A percentile compares a stretch with the other conserved stretches of the same genome.
Conservation (phyloP, 1,140 invertebrate species). For the Trachelipus rathkii region DNA sequence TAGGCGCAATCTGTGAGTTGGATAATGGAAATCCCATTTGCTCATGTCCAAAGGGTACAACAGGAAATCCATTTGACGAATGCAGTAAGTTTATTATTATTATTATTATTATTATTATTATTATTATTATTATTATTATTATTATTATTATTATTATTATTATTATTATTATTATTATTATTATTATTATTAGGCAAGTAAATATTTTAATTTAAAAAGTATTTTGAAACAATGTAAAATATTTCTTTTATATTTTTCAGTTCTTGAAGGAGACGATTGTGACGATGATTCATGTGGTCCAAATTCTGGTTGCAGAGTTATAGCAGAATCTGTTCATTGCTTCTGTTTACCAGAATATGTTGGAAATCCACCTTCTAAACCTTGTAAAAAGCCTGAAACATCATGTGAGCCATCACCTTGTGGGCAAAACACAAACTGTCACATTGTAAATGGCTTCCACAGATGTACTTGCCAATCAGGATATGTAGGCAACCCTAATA, state of each 20-base stretch:
- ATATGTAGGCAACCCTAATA: constrained; percentile 79
- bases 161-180: too few relatives aligned
- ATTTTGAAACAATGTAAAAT: background rate
- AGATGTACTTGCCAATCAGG: constrained; percentile 80
- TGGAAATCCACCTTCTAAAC: constrained; percentile 69
- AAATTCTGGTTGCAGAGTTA: constrained; percentile 49
- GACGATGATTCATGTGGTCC: constrained; percentile 76
- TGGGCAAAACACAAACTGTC: constrained; percentile 80
- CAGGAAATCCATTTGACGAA: constrained; percentile 84
- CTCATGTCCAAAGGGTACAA: constrained; percentile 80
- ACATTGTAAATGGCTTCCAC: constrained; percentile 72
- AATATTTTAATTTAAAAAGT: background rate
- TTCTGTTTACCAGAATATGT: constrained; percentile 72
- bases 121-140: too few relatives aligned
- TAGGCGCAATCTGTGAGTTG: constrained; percentile 75
- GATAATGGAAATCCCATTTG: constrained; percentile 82
- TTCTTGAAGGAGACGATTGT: constrained; percentile 80
- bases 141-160: too few relatives aligned
- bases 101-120: too few relatives aligned
- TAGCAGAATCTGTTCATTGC: constrained; percentile 45
- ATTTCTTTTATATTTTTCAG: constrained; percentile 54
- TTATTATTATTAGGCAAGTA: too few relatives aligned
- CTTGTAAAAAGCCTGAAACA: constrained; percentile 64
- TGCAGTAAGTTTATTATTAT: constrained; percentile 71
- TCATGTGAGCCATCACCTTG: constrained; percentile 80